These are phyloP conservation scores for Papilio polytes DNA, from an alignment of 1,140 invertebrate species.

Conservation along the genomic window DNA sequence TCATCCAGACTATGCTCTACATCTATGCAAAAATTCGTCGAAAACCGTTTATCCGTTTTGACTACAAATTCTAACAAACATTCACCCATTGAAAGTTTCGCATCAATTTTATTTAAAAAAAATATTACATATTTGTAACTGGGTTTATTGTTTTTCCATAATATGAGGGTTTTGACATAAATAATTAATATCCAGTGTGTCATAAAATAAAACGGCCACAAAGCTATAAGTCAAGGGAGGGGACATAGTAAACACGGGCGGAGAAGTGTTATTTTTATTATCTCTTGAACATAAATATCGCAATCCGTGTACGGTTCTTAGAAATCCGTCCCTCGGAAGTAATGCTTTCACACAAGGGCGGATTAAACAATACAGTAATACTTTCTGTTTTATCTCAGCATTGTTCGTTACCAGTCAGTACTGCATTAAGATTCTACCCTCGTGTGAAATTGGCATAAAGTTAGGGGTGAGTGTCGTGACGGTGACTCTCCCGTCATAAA, in stretches of 20 bases:
- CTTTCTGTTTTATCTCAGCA: background rate
- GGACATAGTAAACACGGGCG: slow-evolving; percentile 29
- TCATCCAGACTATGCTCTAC: too few species aligned
- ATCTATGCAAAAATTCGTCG: too few species aligned
- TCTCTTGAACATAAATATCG: slow-evolving; percentile 42
- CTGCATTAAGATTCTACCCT: background rate
- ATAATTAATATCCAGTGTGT: slow-evolving; percentile 12
- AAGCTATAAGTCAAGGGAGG: slow-evolving; percentile 15
- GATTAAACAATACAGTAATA: background rate
- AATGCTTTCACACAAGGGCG: background rate
- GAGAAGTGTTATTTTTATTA: slow-evolving; percentile 39
- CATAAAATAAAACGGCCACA: slow-evolving; percentile 21
- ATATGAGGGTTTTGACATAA: slow-evolving; percentile 1
- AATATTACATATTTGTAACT: background rate
- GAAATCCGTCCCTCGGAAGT: slow-evolving; percentile 47
- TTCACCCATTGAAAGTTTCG: too few species aligned
- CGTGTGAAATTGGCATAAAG: slow-evolving; percentile 35
- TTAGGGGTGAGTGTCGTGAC: slow-evolving; percentile 49
- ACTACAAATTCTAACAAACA: too few species aligned
- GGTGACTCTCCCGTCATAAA: slow-evolving; percentile 52
- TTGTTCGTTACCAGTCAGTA: background rate
- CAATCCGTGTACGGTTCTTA: slow-evolving; percentile 41
- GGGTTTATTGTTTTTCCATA: background rate
- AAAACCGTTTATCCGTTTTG: too few species aligned
- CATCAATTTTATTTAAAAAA: too few species aligned